Conservation (phyloP, 1,140 invertebrate genomes). For the Anadara kagoshimensis region DNA sequence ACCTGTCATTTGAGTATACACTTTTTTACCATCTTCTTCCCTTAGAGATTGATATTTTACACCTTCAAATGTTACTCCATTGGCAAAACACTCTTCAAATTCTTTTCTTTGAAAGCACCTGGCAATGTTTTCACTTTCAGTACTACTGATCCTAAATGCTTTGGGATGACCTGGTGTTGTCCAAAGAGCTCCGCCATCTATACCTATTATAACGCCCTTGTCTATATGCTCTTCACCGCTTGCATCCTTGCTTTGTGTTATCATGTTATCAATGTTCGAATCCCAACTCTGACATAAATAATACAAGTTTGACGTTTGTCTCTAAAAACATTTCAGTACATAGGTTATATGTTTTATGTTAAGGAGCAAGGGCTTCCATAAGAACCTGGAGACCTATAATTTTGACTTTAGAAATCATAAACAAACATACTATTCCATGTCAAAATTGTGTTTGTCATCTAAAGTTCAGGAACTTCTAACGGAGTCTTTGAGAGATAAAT, state of each 20-base stretch:
- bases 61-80: slow-evolving; percentile 18
- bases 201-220: too few species aligned
- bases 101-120: slow-evolving; percentile 18
- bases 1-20: slow-evolving; percentile 33
- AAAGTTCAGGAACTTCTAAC: neutral
- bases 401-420: neutral
- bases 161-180: slow-evolving; percentile 5
- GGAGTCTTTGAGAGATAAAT: neutral
- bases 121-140: slow-evolving; percentile 23
- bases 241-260: neutral
- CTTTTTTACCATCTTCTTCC: slow-evolving; percentile 31
- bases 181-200: too few species aligned
- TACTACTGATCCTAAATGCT: neutral
- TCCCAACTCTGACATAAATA: slow-evolving; percentile 8
- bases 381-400: neutral
- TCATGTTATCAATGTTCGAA: slow-evolving; percentile 5
- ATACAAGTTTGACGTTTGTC: neutral
- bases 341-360: neutral
- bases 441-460: neutral
- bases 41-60: slow-evolving; percentile 42
- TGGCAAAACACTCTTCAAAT: slow-evolving; percentile 1
- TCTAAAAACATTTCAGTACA: neutral
- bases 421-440: neutral
- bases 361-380: neutral
- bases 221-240: neutral